These are phyloP conservation scores for Eulemur albifrons DNA, from an alignment of 2,797 vertebrate species.

Conservation along the genomic window DNA sequence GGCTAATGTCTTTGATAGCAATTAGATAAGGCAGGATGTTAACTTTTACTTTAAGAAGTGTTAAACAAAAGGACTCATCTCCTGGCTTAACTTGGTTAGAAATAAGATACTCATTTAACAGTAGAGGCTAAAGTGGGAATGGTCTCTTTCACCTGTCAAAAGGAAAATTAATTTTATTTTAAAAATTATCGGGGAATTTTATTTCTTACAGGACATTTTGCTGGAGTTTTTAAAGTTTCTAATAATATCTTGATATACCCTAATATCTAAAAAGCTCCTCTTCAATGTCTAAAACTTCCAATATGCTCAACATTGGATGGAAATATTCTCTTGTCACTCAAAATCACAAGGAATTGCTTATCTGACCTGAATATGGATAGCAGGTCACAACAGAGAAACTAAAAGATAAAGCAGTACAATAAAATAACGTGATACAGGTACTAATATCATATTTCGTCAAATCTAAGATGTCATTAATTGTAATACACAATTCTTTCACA, in stretches of 20 bases:
- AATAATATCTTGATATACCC: slow-evolving; percentile 32
- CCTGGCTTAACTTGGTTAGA: not conserved
- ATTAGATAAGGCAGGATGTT: slow-evolving; percentile 64
- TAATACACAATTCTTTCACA: not conserved
- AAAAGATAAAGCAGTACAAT: slow-evolving; percentile 41
- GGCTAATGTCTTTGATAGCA: slow-evolving; percentile 73
- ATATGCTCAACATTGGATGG: not conserved
- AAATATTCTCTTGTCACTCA: slow-evolving; percentile 14
- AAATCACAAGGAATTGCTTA: slow-evolving; percentile 6
- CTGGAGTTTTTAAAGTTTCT: slow-evolving; percentile 58
- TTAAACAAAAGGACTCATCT: slow-evolving; percentile 65
- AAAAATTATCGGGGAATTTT: slow-evolving; percentile 59
- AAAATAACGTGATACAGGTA: slow-evolving; percentile 39
- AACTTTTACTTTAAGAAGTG: slow-evolving; percentile 65
- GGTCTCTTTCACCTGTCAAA: slow-evolving; percentile 62
- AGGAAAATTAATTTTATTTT: slow-evolving; percentile 62
- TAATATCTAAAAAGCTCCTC: slow-evolving; percentile 14
- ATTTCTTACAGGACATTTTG: slow-evolving; percentile 50
- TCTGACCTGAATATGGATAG: not conserved
- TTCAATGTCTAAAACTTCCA: slow-evolving; percentile 32
- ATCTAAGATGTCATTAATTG: slow-evolving; percentile 1
- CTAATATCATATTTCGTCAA: slow-evolving; percentile 6
- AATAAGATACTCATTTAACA: slow-evolving; percentile 53
- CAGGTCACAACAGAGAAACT: slow-evolving; percentile 26
- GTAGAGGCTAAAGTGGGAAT: slow-evolving; percentile 7